Conservation (phyloP, 2,888 invertebrate genomes). For the Azorinus chamasolen region DNA sequence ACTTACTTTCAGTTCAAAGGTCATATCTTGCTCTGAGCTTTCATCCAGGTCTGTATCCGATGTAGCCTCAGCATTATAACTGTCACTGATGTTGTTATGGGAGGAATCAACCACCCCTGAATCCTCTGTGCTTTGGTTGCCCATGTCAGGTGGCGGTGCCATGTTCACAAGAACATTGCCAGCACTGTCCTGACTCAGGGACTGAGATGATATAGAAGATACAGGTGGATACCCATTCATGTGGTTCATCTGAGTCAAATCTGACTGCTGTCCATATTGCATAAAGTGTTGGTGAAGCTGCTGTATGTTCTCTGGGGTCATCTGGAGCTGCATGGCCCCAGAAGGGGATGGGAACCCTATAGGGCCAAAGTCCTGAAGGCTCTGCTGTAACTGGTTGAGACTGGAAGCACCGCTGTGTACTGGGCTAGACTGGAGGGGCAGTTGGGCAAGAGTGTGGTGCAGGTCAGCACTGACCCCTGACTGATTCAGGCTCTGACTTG, state of each 20-base stretch:
- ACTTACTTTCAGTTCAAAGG: constrained; percentile 61
- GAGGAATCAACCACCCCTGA: constrained; percentile 56
- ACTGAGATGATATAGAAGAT: neutral
- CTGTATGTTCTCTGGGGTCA: constrained; percentile 52
- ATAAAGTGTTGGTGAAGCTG: constrained; percentile 44
- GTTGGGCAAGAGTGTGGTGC: constrained; percentile 32
- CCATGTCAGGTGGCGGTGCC: constrained; percentile 24
- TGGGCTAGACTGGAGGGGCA: constrained; percentile 55
- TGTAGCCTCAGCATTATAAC: constrained; percentile 24
- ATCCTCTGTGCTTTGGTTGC: constrained; percentile 46
- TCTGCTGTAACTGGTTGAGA: constrained; percentile 48
- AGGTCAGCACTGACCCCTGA: constrained; percentile 26
- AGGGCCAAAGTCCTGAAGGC: constrained; percentile 53
- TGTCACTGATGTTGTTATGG: constrained; percentile 50
- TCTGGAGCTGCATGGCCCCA: constrained; percentile 40
- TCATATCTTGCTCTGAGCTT: constrained; percentile 48
- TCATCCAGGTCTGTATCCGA: constrained; percentile 60
- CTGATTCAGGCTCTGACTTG: constrained; percentile 43
- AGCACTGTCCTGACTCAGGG: constrained; percentile 6
- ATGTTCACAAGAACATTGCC: neutral
- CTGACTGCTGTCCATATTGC: constrained; percentile 35
- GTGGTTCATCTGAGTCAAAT: constrained; percentile 14
- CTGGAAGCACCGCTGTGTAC: constrained; percentile 13
- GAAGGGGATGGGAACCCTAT: constrained; percentile 44
- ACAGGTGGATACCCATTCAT: constrained; percentile 4